These are phyloP conservation scores for Sturnus vulgaris DNA, from an alignment of 2,113 vertebrate species.

Conservation along the genomic window DNA sequence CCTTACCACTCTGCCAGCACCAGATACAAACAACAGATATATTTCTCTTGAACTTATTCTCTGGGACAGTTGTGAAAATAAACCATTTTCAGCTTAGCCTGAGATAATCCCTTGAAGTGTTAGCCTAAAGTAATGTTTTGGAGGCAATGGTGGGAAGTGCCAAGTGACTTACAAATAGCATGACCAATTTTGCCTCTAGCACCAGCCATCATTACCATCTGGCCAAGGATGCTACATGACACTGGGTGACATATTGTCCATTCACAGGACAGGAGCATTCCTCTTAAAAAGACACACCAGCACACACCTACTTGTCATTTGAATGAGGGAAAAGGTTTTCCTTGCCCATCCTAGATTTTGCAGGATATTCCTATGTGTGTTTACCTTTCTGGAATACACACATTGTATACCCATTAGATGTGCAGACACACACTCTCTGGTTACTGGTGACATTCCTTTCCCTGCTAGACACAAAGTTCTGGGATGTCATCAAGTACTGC, in stretches of 20 bases:
- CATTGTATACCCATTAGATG: background rate
- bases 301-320: background rate
- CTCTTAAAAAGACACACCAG: background rate
- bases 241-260: background rate
- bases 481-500: background rate
- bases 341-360: background rate
- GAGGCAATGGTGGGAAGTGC: background rate
- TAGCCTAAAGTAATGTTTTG: background rate
- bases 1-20: background rate
- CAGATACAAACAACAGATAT: background rate
- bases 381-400: background rate
- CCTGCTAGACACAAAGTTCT: background rate
- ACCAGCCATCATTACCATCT: background rate
- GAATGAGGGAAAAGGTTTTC: background rate
- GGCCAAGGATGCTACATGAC: background rate
- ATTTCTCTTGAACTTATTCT: background rate
- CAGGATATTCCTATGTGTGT: accelerated
- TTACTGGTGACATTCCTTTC: background rate
- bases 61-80: background rate
- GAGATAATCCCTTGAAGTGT: background rate
- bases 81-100: background rate
- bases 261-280: background rate
- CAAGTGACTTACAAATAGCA: background rate
- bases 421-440: background rate
- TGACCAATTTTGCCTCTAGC: background rate